A percentile compares a stretch with the other conserved stretches of the same genome.
These are phyloP conservation scores for Vireo griseus DNA, from an alignment of 2,797 vertebrate species.

Conservation along the genomic window DNA sequence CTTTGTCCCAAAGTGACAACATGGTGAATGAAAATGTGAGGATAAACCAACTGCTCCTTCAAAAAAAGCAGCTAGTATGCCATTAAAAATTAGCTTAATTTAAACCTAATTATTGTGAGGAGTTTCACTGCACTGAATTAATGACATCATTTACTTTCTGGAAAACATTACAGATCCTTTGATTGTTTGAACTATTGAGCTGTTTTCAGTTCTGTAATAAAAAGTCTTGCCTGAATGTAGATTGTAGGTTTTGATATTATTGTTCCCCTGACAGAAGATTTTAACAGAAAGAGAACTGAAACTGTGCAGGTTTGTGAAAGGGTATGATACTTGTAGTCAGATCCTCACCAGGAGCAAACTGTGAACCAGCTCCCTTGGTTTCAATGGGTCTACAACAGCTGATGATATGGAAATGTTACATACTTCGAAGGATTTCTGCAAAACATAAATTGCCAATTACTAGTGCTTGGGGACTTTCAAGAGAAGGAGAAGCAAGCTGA, in stretches of 20 bases:
- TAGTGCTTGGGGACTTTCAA: not conserved
- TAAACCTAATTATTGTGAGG: not conserved
- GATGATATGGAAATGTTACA: not conserved
- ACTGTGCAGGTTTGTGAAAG: not conserved
- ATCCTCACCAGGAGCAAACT: not conserved
- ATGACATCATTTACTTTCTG: not conserved
- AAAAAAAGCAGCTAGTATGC: not conserved
- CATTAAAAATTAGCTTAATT: not conserved
- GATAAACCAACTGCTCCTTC: not conserved
- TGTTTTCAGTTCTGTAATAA: not conserved
- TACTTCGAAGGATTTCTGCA: not conserved
- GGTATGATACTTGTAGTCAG: not conserved
- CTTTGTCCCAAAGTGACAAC: not conserved
- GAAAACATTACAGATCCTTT: not conserved
- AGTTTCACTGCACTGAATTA: not conserved
- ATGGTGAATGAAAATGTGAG: not conserved
- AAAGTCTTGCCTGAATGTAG: not conserved
- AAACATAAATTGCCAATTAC: not conserved
- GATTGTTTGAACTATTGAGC: not conserved
- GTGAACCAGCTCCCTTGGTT: not conserved
- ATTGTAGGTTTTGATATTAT: not conserved
- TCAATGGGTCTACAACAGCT: not conserved
- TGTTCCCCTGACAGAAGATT: not conserved
- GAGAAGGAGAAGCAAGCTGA: not conserved
- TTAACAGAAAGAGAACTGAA: not conserved